phyloP scores from a whole-genome alignment of 1,140 invertebrate genomes.

The Anastrepha obliqua region DNA sequence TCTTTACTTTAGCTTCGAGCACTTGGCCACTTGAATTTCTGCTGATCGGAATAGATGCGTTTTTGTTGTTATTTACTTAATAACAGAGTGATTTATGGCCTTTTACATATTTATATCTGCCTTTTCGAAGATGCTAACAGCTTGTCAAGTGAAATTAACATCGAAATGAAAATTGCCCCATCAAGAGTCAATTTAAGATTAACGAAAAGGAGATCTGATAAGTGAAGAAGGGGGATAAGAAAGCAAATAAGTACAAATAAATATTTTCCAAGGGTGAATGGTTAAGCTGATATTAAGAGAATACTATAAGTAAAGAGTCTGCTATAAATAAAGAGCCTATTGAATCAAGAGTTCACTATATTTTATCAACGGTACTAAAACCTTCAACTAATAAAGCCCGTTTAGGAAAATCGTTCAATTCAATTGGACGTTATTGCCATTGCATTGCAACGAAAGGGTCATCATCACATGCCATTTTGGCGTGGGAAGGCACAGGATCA shows the following conservation, averaged over 20 bases:
- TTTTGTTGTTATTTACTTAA: neutral
- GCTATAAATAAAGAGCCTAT: too few relatives aligned
- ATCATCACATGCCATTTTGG: too few relatives aligned
- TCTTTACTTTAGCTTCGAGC: neutral
- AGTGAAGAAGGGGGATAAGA: neutral
- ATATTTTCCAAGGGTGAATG: neutral
- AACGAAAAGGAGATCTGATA: too few relatives aligned
- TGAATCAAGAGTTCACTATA: too few relatives aligned
- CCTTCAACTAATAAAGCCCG: too few relatives aligned
- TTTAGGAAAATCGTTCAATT: too few relatives aligned
- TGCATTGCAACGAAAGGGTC: too few relatives aligned
- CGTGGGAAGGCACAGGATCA: too few relatives aligned
- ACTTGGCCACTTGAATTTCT: neutral
- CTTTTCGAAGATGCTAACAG: conserved; percentile 18
- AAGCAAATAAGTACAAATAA: neutral
- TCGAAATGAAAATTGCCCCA: conserved; percentile 23
- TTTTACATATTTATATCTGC: conserved; percentile 34
- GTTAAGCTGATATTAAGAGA: neutral
- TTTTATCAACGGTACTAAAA: too few relatives aligned
- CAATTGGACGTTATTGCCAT: too few relatives aligned
- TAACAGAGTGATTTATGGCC: conserved; percentile 35
- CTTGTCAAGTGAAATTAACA: conserved; percentile 37
- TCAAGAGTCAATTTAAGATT: conserved; percentile 15
- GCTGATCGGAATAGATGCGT: neutral
- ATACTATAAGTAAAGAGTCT: too few relatives aligned